Percentiles rank a stretch among this genome's conserved stretches.
These are phyloP conservation scores for Chydorus sphaericus DNA, from an alignment of 2,888 invertebrate species.

Conservation along the genomic window DNA sequence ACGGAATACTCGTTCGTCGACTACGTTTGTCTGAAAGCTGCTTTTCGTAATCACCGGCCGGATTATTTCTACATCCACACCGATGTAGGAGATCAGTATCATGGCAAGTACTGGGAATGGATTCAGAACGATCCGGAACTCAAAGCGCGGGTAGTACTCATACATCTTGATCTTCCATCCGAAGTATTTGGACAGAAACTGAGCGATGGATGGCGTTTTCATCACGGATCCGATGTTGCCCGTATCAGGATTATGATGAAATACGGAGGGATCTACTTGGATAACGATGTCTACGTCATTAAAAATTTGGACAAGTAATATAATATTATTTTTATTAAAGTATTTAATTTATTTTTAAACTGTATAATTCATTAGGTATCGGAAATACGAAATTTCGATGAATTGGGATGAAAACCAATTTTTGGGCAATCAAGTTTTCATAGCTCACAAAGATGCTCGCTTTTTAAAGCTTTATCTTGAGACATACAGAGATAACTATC, in stretches of 20 bases:
- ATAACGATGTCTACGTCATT: slow-evolving; percentile 26
- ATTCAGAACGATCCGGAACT: slow-evolving; percentile 12
- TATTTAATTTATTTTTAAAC: too few relatives aligned
- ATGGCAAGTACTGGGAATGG: slow-evolving; percentile 21
- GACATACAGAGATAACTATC: too few relatives aligned
- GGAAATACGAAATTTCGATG: slow-evolving; percentile 24
- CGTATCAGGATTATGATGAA: slow-evolving; percentile 23
- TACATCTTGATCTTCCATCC: slow-evolving; percentile 1
- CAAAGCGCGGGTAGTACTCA: background rate
- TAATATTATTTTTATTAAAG: too few relatives aligned
- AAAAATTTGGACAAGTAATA: slow-evolving; percentile 24
- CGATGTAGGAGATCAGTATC: slow-evolving; percentile 11
- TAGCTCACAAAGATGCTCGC: too few relatives aligned
- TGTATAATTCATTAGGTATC: too few relatives aligned
- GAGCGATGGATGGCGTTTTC: slow-evolving; percentile 21
- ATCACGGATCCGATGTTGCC: slow-evolving; percentile 17
- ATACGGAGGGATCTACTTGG: slow-evolving; percentile 27
- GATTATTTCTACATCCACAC: slow-evolving; percentile 12
- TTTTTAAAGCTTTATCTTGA: too few relatives aligned
- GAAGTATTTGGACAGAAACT: slow-evolving; percentile 12
- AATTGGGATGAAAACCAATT: slow-evolving; percentile 24
- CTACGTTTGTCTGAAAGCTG: slow-evolving; percentile 20
- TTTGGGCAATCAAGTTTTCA: too few relatives aligned
- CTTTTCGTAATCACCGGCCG: slow-evolving; percentile 16
- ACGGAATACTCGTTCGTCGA: slow-evolving; percentile 20